Base-by-base conservation (phyloP, 2,113 vertebrate species). In the Carassius carassius region DNA sequence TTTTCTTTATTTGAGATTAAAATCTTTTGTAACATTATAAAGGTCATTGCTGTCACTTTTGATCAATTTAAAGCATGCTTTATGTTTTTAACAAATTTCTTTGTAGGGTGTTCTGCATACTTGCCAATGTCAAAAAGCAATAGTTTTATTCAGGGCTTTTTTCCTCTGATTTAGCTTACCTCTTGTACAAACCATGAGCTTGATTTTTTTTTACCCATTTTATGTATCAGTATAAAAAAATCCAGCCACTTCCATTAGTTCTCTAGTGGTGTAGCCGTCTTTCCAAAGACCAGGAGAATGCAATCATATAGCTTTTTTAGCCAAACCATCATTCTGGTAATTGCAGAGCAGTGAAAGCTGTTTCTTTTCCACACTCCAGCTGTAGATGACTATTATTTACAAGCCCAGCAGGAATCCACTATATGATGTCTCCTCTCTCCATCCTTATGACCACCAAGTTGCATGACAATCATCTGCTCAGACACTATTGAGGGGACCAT, bases 321-420 rank as follows among this genome's bases (percentile, higher is more conserved):
- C 37, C 76, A 77, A 49, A 78, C 82, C 47, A 25, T 82, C 35
- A 82, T 83, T 75, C 41, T 88, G 54, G 76, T 78, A 85, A 84
- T 88, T 78, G 56, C 63, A 69, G 54, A 14, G 29, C 81, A 78
- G 56, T 69, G 63, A 58, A 35, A 60, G 41, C 67, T n/a, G 44
- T 81, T 84, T 58, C 70, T 86, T 82, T 67, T 86, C 65, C 56
- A 76, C 78, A 73, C 63, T 86, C 85, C 72, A 84, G 82, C 83
- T 86, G 78, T 63, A 65, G 69, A 76, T 67, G 69, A n/a, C 78
- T 67, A 69, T 86, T 84, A 82, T 86, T 86, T 86, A 85, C 82
- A 84, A 88, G 78, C 78, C 47, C 85, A 86, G 85, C 78, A 78
- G 85, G 85, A 62, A 65, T 78, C 78, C 51, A 51, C 19, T 12